Conservation (phyloP, 2,888 invertebrate genomes). For the Hirtodrosophila confusa region DNA sequence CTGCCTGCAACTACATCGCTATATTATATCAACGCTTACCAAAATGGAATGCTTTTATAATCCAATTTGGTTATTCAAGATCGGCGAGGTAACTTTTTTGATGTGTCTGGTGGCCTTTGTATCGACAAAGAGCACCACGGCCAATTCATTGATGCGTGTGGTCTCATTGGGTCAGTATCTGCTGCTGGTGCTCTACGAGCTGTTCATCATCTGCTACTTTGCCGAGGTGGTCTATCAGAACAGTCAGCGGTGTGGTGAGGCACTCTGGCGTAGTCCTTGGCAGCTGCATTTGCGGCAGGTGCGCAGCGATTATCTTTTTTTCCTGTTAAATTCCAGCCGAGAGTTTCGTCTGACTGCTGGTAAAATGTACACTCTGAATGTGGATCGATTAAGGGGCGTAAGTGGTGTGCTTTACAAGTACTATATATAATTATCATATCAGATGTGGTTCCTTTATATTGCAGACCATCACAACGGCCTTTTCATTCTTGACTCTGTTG, state of each 20-base stretch:
- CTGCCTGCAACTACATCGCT: conserved; percentile 80
- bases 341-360: conserved; percentile 76
- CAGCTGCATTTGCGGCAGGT: conserved; percentile 68
- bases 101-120: conserved; percentile 82
- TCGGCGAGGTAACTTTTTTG: conserved; percentile 76
- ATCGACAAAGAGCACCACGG: conserved; percentile 76
- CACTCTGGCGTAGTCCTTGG: conserved; percentile 79
- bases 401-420: conserved; percentile 1
- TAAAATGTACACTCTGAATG: conserved; percentile 75
- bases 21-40: conserved; percentile 70
- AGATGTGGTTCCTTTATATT: conserved; percentile 16
- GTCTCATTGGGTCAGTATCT: conserved; percentile 77
- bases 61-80: conserved; percentile 81
- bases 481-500: conserved; percentile 80
- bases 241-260: conserved; percentile 77
- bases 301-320: conserved; percentile 70
- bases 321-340: conserved; percentile 66
- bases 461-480: conserved; percentile 79
- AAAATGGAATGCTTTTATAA: conserved; percentile 80
- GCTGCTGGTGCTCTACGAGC: conserved; percentile 71
- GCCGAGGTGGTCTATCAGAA: conserved; percentile 73
- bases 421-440: not conserved
- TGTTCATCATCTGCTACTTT: conserved; percentile 81
- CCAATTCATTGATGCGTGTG: conserved; percentile 72
- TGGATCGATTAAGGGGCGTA: conserved; percentile 64